A percentile compares a stretch with the other conserved stretches of the same genome.
Evolutionary conservation across 2,888 invertebrate species (phyloP).

Genomic region (Cyclophora punctaria): DNA sequence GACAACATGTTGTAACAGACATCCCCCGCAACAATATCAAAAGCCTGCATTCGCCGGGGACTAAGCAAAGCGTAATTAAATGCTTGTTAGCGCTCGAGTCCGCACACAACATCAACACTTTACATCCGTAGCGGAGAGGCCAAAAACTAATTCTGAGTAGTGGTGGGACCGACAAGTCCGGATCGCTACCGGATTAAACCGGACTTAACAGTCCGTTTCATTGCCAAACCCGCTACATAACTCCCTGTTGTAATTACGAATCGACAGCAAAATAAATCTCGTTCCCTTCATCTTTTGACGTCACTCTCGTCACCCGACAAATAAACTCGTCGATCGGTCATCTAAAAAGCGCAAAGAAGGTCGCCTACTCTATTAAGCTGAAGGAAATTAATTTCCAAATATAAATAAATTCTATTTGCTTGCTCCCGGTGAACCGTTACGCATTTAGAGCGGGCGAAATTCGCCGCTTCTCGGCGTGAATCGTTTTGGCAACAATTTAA

Average conservation of each 20-base stretch:
- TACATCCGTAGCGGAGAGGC: slow-evolving; percentile 43
- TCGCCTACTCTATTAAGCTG: slow-evolving; percentile 47
- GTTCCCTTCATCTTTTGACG: slow-evolving; percentile 2
- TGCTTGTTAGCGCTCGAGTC: slow-evolving; percentile 48
- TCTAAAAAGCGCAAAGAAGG: slow-evolving; percentile 41
- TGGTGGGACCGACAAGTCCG: slow-evolving; percentile 23
- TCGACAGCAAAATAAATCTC: background rate
- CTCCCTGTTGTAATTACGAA: slow-evolving; percentile 1
- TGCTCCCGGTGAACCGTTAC: slow-evolving; percentile 61
- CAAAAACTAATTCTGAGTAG: slow-evolving; percentile 57
- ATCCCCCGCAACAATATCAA: slow-evolving; percentile 35
- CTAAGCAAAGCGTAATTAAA: slow-evolving; percentile 54
- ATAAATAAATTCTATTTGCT: slow-evolving; percentile 70
- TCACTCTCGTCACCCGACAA: slow-evolving; percentile 17
- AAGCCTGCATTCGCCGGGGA: slow-evolving; percentile 37
- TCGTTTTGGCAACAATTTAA: slow-evolving; percentile 70
- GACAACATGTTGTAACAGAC: slow-evolving; percentile 34
- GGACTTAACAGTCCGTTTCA: slow-evolving; percentile 35
- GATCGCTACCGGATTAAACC: slow-evolving; percentile 39
- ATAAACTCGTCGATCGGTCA: slow-evolving; percentile 32
- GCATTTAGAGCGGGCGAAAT: slow-evolving; percentile 56
- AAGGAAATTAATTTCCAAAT: slow-evolving; percentile 64
- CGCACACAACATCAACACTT: slow-evolving; percentile 47
- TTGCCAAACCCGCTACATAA: slow-evolving; percentile 26
- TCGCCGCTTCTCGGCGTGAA: slow-evolving; percentile 47